Evolutionary conservation across 2,888 invertebrate genomes (phyloP).

Genomic region (Bedellia somnulentella): DNA sequence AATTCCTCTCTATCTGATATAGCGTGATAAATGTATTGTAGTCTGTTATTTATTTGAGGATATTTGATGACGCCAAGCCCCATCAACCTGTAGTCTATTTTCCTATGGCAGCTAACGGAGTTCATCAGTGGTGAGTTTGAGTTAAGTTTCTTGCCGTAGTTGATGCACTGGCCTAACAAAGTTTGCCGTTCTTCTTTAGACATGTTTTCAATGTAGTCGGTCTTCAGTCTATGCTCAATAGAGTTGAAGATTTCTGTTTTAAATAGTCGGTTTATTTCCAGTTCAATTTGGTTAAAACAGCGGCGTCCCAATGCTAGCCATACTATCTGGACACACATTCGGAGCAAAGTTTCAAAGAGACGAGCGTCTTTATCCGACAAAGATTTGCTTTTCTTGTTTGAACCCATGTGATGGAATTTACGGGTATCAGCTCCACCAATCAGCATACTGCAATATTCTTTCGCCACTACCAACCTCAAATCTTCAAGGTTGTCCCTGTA

Average conservation of each 20-base stretch:
- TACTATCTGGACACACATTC: conserved; percentile 51
- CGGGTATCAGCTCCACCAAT: conserved; percentile 36
- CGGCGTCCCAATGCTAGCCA: conserved; percentile 61
- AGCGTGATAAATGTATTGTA: conserved; percentile 44
- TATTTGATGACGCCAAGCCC: conserved; percentile 37
- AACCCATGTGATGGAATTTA: conserved; percentile 54
- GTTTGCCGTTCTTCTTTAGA: conserved; percentile 29
- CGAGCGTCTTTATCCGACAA: conserved; percentile 53
- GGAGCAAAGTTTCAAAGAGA: conserved; percentile 48
- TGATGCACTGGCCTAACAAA: conserved; percentile 36
- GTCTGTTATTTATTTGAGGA: conserved; percentile 19
- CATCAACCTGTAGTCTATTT: conserved; percentile 49
- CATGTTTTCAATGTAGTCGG: conserved; percentile 14
- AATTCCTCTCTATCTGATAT: conserved; percentile 47
- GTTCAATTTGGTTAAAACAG: conserved; percentile 44
- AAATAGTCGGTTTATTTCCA: conserved; percentile 57
- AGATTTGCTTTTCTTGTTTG: conserved; percentile 34
- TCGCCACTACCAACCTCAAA: conserved; percentile 53
- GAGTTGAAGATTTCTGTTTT: conserved; percentile 54
- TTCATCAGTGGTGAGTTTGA: conserved; percentile 48
- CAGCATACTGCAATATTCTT: conserved; percentile 54
- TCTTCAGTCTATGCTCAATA: conserved; percentile 25
- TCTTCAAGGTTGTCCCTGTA: conserved; percentile 51
- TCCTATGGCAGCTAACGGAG: conserved; percentile 33
- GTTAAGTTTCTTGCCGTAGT: conserved; percentile 39